Conservation (phyloP, 2,113 vertebrate genomes). For the Semicossyphus pulcher region DNA sequence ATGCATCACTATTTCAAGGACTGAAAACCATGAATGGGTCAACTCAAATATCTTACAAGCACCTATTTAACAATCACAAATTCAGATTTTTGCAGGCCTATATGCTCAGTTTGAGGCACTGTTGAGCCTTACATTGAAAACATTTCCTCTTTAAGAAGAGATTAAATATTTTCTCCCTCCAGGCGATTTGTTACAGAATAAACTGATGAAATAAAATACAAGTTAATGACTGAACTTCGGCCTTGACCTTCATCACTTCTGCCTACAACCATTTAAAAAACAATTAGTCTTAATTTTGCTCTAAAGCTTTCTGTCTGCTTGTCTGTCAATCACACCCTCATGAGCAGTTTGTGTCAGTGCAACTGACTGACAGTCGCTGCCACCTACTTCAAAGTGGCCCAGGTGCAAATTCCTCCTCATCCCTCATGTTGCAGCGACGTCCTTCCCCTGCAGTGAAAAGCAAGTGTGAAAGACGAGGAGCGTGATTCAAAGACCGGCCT, state of each 20-base stretch:
- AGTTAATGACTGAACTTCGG: neutral
- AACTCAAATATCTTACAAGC: no score
- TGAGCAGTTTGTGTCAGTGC: neutral
- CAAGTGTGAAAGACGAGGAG: slow-evolving; percentile 45
- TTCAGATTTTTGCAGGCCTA: no score
- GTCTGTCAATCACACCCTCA: slow-evolving; percentile 55
- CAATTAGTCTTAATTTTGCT: slow-evolving; percentile 9
- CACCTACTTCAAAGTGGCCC: slow-evolving; percentile 64
- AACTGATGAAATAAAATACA: neutral
- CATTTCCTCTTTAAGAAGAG: no score
- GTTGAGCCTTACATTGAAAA: no score
- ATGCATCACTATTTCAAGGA: no score
- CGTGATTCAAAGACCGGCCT: neutral
- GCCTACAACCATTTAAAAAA: slow-evolving; percentile 11
- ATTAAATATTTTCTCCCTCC: no score
- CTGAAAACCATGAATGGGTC: no score
- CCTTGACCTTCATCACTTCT: neutral
- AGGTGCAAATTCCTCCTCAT: slow-evolving; percentile 61
- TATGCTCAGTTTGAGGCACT: no score
- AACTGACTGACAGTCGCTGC: slow-evolving; percentile 41
- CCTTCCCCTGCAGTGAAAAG: slow-evolving; percentile 18
- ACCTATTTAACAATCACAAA: no score
- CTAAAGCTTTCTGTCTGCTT: slow-evolving; percentile 16
- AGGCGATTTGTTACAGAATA: no score
- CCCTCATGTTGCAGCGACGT: slow-evolving; percentile 32